phyloP scores from a whole-genome alignment of 37 sponge, comb jelly and placozoan genomes.

The Amphimedon queenslandica region DNA sequence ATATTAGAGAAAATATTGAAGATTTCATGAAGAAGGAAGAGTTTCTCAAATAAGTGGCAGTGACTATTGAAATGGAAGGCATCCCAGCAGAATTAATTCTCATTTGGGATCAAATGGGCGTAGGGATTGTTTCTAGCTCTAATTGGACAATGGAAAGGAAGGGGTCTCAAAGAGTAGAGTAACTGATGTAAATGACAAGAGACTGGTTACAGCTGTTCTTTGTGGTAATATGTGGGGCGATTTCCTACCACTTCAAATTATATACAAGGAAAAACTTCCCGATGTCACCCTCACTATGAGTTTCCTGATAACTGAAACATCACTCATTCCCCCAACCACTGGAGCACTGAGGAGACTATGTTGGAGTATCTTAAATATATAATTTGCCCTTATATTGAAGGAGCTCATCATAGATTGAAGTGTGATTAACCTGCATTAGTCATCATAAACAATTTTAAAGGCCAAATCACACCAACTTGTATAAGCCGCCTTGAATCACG shows the following conservation, averaged over 20 bases:
- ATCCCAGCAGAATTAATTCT: too few relatives aligned
- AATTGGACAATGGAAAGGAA: too few relatives aligned
- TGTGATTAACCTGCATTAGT: conserved; percentile 20
- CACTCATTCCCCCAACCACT: conserved; percentile 49
- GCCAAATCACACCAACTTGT: not conserved
- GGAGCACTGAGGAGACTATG: conserved; percentile 44
- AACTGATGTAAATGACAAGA: conserved; percentile 34
- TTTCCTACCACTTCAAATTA: conserved; percentile 39
- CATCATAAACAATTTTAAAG: conserved; percentile 30
- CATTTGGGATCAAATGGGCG: too few relatives aligned
- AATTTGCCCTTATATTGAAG: conserved; percentile 36
- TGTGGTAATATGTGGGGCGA: conserved; percentile 34
- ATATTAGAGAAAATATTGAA: too few relatives aligned
- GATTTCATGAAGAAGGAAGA: too few relatives aligned
- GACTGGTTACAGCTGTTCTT: conserved; percentile 38
- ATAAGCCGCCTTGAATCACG: conserved; percentile 29
- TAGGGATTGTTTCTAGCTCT: too few relatives aligned
- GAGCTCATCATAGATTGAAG: conserved; percentile 1
- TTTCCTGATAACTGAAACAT: conserved; percentile 60
- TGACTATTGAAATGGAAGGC: too few relatives aligned
- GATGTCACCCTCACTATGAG: conserved; percentile 25
- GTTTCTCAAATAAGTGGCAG: too few relatives aligned
- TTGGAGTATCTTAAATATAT: conserved; percentile 42
- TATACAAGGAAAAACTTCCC: conserved; percentile 47
- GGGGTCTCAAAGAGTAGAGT: too few relatives aligned